A percentile compares a stretch with the other conserved stretches of the same genome.
phyloP scores from a whole-genome alignment of 2,888 invertebrate genomes.

The Caenorhabditis sulstoni region DNA sequence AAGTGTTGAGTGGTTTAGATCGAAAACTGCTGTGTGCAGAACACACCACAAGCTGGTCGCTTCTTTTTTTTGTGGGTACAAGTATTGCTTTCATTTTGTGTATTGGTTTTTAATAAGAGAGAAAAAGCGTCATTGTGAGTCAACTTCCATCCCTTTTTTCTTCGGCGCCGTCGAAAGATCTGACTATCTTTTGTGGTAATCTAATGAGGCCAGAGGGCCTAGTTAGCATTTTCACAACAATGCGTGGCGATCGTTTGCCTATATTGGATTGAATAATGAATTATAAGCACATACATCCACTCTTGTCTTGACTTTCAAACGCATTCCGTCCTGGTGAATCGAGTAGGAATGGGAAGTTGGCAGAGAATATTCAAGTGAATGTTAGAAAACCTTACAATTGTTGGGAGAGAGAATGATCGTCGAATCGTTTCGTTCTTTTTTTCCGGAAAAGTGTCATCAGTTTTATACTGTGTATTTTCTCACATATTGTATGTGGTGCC shows the following conservation, averaged over 20 bases:
- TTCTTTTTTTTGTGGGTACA: neutral
- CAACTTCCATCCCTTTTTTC: neutral
- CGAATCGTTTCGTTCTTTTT: constrained; percentile 31
- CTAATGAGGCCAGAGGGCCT: constrained; percentile 41
- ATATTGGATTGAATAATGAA: constrained; percentile 10
- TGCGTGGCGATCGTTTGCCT: constrained; percentile 24
- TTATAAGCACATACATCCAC: constrained; percentile 47
- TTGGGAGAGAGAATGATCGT: constrained; percentile 21
- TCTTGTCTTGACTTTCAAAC: constrained; percentile 52
- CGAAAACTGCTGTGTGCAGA: neutral
- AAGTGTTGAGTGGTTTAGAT: neutral
- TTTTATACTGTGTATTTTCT: constrained; percentile 62
- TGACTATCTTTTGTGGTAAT: constrained; percentile 39
- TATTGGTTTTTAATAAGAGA: neutral
- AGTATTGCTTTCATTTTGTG: too few species aligned
- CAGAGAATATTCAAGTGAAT: neutral
- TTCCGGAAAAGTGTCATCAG: constrained; percentile 48
- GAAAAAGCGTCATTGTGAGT: neutral
- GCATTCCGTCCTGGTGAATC: constrained; percentile 18
- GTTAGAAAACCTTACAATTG: constrained; percentile 27
- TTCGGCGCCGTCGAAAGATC: neutral
- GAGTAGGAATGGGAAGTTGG: neutral
- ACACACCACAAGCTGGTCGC: too few species aligned
- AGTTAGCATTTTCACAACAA: constrained; percentile 19
- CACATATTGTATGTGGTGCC: constrained; percentile 53